phyloP scores from a whole-genome alignment of 2,113 vertebrate species.

The Cottus gobio region DNA sequence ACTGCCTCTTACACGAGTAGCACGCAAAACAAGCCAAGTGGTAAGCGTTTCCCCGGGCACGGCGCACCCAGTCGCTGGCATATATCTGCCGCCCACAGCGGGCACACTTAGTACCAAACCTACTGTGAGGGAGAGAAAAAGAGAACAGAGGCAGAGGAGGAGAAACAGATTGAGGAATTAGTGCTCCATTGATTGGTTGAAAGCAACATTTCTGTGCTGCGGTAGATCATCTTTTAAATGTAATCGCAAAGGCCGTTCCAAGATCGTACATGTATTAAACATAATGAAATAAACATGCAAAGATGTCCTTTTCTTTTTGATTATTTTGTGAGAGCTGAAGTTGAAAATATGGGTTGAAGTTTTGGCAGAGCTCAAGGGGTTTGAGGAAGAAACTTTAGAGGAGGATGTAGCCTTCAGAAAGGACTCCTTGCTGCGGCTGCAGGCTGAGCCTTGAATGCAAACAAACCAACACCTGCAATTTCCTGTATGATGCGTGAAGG shows the following conservation, averaged over 20 bases:
- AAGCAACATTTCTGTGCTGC: slow-evolving; percentile 3
- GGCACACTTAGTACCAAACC: slow-evolving; percentile 98
- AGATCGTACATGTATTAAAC: slow-evolving; percentile 2
- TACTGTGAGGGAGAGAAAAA: slow-evolving; percentile 84
- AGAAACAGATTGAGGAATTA: slow-evolving; percentile 39
- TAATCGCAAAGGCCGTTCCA: slow-evolving; percentile 2
- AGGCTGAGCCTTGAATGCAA: slow-evolving; percentile 76
- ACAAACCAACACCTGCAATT: slow-evolving; percentile 83
- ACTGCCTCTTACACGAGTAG: slow-evolving; percentile 97
- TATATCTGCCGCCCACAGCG: slow-evolving; percentile 96
- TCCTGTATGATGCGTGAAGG: slow-evolving; percentile 76
- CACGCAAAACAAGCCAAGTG: slow-evolving; percentile 98
- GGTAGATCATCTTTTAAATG: slow-evolving; percentile 17
- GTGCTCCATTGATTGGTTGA: background rate
- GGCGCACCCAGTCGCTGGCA: slow-evolving; percentile 98
- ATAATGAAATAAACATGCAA: slow-evolving; percentile 4
- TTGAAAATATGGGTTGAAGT: slow-evolving; percentile 31
- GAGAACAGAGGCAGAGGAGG: slow-evolving; percentile 18
- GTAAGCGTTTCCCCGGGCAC: slow-evolving; percentile 95
- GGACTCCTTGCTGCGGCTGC: slow-evolving; percentile 68
- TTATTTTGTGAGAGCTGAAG: slow-evolving; percentile 23
- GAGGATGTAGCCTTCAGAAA: slow-evolving; percentile 70
- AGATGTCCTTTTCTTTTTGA: slow-evolving; percentile 9
- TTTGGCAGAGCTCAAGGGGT: slow-evolving; percentile 57
- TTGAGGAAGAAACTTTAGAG: slow-evolving; percentile 65